These are phyloP conservation scores for Nasonia longicornis DNA, from an alignment of 1,140 invertebrate genomes.

Conservation along the genomic window DNA sequence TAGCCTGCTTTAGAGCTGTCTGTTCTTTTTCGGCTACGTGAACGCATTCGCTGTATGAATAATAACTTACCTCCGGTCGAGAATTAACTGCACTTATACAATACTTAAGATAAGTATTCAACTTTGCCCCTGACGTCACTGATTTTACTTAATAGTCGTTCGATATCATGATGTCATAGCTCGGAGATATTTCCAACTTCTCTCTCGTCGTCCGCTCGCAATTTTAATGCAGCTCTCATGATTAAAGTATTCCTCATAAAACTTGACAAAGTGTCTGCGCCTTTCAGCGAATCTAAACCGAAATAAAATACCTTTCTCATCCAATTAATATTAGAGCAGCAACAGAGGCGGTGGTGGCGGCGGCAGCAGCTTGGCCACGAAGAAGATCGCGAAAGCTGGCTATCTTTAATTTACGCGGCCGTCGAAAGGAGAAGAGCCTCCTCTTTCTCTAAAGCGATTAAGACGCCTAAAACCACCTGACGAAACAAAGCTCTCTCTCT, in stretches of 20 bases:
- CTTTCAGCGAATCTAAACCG: not conserved
- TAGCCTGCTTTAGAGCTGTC: not conserved
- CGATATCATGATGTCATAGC: not conserved
- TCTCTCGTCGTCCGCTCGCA: too few species aligned
- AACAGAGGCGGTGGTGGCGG: not conserved
- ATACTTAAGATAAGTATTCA: too few species aligned
- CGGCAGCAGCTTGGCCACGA: too few species aligned
- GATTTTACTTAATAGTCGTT: not conserved
- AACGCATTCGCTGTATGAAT: too few species aligned
- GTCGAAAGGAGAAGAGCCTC: not conserved
- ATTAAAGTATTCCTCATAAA: not conserved
- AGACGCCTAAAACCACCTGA: not conserved
- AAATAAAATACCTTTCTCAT: not conserved
- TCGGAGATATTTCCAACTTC: too few species aligned
- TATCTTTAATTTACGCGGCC: conserved; percentile 6
- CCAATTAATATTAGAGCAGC: not conserved
- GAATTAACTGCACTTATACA: too few species aligned
- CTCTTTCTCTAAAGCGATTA: conserved; percentile 23
- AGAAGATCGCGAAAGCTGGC: not conserved
- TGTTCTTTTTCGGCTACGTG: too few species aligned
- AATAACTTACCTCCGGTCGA: too few species aligned
- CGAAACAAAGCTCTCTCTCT: conserved; percentile 10
- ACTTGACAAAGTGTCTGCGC: not conserved
- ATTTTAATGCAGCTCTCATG: not conserved
- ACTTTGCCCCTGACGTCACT: not conserved